phyloP scores from a whole-genome alignment of 2,113 vertebrate genomes.

The Calcarius ornatus region DNA sequence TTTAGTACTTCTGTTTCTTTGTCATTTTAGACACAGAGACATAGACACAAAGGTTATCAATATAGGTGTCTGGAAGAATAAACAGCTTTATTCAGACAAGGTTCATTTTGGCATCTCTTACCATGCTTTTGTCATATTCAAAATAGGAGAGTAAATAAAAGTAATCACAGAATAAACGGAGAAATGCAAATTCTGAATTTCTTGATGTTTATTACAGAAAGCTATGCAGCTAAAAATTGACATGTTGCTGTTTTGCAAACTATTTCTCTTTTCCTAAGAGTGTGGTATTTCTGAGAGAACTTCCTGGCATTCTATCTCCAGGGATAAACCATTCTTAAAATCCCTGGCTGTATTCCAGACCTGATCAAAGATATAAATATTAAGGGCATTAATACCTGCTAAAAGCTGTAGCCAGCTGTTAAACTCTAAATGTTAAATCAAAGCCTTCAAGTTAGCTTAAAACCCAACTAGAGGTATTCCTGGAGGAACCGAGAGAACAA shows the following conservation, averaged over 20 bases:
- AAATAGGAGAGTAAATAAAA: background rate
- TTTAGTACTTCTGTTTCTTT: background rate
- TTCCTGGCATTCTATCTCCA: background rate
- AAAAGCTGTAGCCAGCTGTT: background rate
- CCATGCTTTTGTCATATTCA: background rate
- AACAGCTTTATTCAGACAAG: background rate
- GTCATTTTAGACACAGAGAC: background rate
- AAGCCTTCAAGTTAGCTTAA: background rate
- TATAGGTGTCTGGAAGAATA: background rate
- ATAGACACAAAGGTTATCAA: background rate
- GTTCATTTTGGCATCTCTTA: background rate
- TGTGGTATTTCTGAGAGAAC: background rate
- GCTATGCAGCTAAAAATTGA: background rate
- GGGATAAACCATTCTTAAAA: background rate
- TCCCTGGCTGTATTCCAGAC: background rate
- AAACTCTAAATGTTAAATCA: background rate
- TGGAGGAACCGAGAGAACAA: background rate
- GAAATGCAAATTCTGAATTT: background rate
- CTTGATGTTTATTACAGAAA: background rate
- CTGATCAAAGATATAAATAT: background rate
- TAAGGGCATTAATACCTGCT: background rate
- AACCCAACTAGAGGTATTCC: background rate
- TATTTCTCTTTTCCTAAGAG: background rate
- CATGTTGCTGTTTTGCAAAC: background rate
- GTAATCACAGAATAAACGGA: background rate